A percentile compares a stretch with the other conserved stretches of the same genome.
These are phyloP conservation scores for Halcyon chelicuti DNA, from an alignment of 2,797 vertebrate genomes.

Conservation along the genomic window DNA sequence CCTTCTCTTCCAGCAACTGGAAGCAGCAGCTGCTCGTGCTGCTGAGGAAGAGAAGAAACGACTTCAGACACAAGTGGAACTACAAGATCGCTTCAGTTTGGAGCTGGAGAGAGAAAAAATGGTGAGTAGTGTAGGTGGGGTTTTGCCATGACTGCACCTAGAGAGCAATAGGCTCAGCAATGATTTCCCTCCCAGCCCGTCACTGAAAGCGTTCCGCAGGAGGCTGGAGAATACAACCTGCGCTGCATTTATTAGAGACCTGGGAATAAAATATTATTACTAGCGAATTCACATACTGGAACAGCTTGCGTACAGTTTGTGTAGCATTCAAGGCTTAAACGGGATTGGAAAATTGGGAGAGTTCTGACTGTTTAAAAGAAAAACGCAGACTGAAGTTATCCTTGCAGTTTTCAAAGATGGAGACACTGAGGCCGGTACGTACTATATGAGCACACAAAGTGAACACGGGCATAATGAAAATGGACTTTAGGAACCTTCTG, in stretches of 20 bases:
- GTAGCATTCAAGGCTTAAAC: background rate
- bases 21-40: slow-evolving; percentile 88
- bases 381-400: background rate
- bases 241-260: fast-evolving
- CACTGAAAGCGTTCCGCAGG: background rate
- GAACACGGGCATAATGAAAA: background rate
- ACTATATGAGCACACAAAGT: background rate
- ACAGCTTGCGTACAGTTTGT: background rate
- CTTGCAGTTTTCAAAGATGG: background rate
- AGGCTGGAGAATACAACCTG: background rate
- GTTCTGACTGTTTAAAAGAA: background rate
- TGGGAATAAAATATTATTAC: background rate
- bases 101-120: slow-evolving; percentile 95
- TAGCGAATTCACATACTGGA: background rate
- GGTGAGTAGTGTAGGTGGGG: slow-evolving; percentile 63
- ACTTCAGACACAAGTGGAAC: slow-evolving; percentile 90
- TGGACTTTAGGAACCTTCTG: background rate
- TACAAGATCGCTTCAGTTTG: slow-evolving; percentile 90
- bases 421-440: background rate
- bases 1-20: slow-evolving; percentile 85
- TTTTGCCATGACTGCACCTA: background rate
- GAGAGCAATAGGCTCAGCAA: background rate
- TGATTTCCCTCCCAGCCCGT: background rate
- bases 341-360: background rate
- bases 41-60: slow-evolving; percentile 90